Percentiles rank a stretch among this genome's conserved stretches.
phyloP scores from a whole-genome alignment of 2,888 invertebrate genomes.

The Melanotus villosus region DNA sequence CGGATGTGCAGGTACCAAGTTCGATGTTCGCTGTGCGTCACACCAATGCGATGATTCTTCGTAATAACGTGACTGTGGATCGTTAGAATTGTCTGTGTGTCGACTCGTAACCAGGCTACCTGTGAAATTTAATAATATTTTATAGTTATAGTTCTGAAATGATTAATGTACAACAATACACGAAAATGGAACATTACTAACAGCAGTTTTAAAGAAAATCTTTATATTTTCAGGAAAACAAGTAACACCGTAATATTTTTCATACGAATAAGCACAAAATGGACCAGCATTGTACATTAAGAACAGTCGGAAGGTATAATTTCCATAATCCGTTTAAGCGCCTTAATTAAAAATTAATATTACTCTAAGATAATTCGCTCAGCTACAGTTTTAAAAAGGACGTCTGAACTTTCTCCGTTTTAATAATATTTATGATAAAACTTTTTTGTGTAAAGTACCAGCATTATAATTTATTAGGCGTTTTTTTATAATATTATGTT shows the following conservation, averaged over 20 bases:
- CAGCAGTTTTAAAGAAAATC: slow-evolving; percentile 5
- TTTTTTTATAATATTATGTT: slow-evolving; percentile 28
- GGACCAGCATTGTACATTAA: slow-evolving; percentile 35
- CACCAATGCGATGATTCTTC: slow-evolving; percentile 88
- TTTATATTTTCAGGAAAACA: not conserved
- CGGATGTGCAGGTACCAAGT: slow-evolving; percentile 87
- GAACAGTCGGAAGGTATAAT: slow-evolving; percentile 50
- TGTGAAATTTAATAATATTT: slow-evolving; percentile 65
- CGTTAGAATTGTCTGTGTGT: slow-evolving; percentile 91
- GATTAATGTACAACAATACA: slow-evolving; percentile 20
- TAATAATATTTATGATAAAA: slow-evolving; percentile 48
- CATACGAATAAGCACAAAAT: slow-evolving; percentile 23
- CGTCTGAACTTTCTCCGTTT: slow-evolving; percentile 38
- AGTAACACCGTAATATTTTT: slow-evolving; percentile 5
- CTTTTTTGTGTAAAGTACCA: slow-evolving; percentile 36
- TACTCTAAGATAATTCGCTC: slow-evolving; percentile 51
- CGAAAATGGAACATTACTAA: slow-evolving; percentile 26
- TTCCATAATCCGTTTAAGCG: slow-evolving; percentile 55
- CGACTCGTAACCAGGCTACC: slow-evolving; percentile 93
- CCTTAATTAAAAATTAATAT: slow-evolving; percentile 56
- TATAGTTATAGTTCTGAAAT: slow-evolving; percentile 25
- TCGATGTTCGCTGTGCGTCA: slow-evolving; percentile 83
- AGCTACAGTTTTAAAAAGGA: slow-evolving; percentile 39
- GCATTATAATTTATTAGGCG: slow-evolving; percentile 34
- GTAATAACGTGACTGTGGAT: slow-evolving; percentile 92